Conservation (phyloP, 2,113 vertebrate species). For the Esox niger region DNA sequence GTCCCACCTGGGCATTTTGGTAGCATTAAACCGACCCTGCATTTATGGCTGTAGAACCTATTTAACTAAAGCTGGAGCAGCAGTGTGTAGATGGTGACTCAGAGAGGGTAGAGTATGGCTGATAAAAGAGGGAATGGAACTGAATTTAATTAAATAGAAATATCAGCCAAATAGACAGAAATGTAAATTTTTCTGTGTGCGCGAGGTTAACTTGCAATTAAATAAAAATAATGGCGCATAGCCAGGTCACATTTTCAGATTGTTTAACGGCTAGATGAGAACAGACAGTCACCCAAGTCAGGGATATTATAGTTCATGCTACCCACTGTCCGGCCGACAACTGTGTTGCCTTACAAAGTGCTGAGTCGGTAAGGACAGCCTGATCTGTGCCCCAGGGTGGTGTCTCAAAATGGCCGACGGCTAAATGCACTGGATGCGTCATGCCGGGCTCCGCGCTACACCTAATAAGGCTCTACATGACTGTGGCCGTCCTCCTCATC, state of each 20-base stretch:
- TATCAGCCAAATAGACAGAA: too few species aligned
- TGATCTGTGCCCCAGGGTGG: background rate
- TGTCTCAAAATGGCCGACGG: background rate
- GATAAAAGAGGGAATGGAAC: background rate
- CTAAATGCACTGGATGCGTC: background rate
- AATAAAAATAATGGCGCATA: too few species aligned
- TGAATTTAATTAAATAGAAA: too few species aligned
- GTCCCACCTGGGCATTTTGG: constrained; percentile 44
- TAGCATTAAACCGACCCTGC: constrained; percentile 11
- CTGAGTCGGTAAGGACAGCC: background rate
- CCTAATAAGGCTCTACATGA: background rate
- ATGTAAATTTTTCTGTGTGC: too few species aligned
- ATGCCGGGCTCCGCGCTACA: background rate
- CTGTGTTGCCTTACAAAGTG: background rate
- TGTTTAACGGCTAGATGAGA: too few species aligned
- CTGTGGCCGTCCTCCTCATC: background rate
- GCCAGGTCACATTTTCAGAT: too few species aligned
- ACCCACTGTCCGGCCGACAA: background rate
- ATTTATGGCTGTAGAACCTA: constrained; percentile 21
- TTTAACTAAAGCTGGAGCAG: background rate
- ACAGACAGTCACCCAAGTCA: too few species aligned
- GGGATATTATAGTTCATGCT: too few species aligned
- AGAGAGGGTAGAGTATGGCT: background rate
- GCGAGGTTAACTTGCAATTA: too few species aligned
- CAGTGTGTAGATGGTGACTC: background rate